These are phyloP conservation scores for Globia sparganii DNA, from an alignment of 2,888 invertebrate species.

Conservation along the genomic window DNA sequence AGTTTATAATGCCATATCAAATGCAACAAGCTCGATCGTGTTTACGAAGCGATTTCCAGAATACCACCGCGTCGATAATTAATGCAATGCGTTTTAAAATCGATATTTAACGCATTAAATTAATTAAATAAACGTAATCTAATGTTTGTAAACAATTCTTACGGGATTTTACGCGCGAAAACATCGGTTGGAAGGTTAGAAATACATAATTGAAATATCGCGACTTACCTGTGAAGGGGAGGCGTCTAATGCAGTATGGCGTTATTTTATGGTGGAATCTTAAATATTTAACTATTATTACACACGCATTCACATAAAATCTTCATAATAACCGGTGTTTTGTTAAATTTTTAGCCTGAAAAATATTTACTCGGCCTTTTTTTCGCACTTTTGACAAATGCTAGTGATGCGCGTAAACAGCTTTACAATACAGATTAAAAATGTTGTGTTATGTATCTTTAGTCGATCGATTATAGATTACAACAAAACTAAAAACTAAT, in stretches of 20 bases:
- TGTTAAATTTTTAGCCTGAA: constrained; percentile 51
- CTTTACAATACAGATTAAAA: constrained; percentile 32
- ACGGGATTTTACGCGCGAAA: constrained; percentile 76
- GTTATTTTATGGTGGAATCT: constrained; percentile 9
- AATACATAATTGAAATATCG: constrained; percentile 55
- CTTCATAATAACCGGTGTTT: constrained; percentile 42
- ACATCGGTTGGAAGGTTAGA: constrained; percentile 73
- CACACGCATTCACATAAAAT: constrained; percentile 48
- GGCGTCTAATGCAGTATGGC: constrained; percentile 1
- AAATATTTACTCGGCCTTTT: constrained; percentile 70
- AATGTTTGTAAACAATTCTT: constrained; percentile 68
- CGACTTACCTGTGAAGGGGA: constrained; percentile 64
- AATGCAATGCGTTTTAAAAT: constrained; percentile 72
- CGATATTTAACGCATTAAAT: constrained; percentile 49
- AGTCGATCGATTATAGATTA: constrained; percentile 12
- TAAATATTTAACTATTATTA: constrained; percentile 33
- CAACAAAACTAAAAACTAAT: too few species aligned
- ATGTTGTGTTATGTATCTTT: neutral
- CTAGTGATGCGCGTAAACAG: constrained; percentile 45
- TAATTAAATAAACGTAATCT: constrained; percentile 33
- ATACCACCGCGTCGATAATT: constrained; percentile 78
- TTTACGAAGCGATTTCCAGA: constrained; percentile 78
- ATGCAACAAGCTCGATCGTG: constrained; percentile 61
- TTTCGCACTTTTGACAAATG: constrained; percentile 63
- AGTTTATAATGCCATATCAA: constrained; percentile 70